phyloP scores from a whole-genome alignment of 2,888 invertebrate genomes.

The Calephelis perditalis region DNA sequence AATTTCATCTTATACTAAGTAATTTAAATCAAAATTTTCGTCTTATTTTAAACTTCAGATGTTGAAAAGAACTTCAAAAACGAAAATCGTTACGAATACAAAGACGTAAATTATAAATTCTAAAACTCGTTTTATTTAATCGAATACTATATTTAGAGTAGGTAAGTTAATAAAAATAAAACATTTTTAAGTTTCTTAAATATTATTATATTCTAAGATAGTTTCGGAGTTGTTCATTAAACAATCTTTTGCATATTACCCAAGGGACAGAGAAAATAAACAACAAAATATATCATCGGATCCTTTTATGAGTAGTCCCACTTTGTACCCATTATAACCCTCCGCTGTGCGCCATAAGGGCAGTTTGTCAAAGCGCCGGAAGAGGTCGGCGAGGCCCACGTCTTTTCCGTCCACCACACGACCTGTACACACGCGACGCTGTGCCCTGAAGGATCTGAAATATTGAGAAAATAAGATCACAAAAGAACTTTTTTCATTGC shows the following conservation, averaged over 20 bases:
- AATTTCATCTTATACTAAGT: no score
- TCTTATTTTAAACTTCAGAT: no score
- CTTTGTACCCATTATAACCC: conserved; percentile 34
- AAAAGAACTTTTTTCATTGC: neutral
- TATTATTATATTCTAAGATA: no score
- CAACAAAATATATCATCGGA: conserved; percentile 9
- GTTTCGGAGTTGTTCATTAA: neutral
- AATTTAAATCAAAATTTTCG: no score
- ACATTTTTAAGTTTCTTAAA: neutral
- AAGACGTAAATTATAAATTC: no score
- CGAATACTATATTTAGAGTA: no score
- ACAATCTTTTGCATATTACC: neutral
- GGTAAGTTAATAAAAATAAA: no score
- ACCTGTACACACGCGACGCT: conserved; percentile 40
- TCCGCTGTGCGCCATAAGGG: conserved; percentile 36
- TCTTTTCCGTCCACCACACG: conserved; percentile 43
- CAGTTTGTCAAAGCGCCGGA: conserved; percentile 61
- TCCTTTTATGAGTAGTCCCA: conserved; percentile 12
- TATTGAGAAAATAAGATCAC: conserved; percentile 3
- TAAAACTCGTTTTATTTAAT: no score
- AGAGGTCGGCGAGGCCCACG: conserved; percentile 44
- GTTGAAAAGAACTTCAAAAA: no score
- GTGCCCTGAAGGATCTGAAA: conserved; percentile 33
- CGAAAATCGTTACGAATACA: no score
- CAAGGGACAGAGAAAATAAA: conserved; percentile 3